Percentiles rank a stretch among this genome's conserved stretches.
phyloP scores from a whole-genome alignment of 2,888 invertebrate genomes.

The Morpho deidamia region DNA sequence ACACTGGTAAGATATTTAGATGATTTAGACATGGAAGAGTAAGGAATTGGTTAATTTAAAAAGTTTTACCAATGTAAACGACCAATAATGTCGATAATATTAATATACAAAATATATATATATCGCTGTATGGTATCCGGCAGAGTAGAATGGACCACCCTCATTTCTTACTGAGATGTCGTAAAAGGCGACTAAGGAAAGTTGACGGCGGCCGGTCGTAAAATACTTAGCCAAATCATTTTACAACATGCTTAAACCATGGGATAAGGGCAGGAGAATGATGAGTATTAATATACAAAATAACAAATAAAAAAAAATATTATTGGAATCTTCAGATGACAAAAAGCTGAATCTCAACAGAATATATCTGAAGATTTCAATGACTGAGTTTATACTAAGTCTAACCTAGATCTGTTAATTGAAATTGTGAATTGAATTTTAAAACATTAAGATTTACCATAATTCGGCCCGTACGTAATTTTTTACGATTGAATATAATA shows the following conservation, averaged over 20 bases:
- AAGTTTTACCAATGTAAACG: conserved; percentile 13
- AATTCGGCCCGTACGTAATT: conserved; percentile 25
- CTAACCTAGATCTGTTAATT: conserved; percentile 53
- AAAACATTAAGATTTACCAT: conserved; percentile 15
- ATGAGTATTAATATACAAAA: conserved; percentile 26
- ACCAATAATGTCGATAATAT: too few relatives aligned
- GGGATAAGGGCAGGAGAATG: too few relatives aligned
- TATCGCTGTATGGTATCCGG: too few relatives aligned
- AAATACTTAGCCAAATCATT: too few relatives aligned
- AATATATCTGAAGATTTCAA: conserved; percentile 70
- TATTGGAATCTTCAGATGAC: conserved; percentile 72
- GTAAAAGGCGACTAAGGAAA: too few relatives aligned
- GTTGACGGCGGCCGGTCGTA: too few relatives aligned
- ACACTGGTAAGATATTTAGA: neutral
- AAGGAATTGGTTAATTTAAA: conserved; percentile 17
- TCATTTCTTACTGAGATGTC: too few relatives aligned
- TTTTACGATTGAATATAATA: conserved; percentile 28
- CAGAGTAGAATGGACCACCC: too few relatives aligned
- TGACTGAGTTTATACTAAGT: conserved; percentile 58
- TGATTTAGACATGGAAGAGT: conserved; percentile 8
- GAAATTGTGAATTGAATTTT: conserved; percentile 1
- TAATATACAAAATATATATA: conserved; percentile 21
- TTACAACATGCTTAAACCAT: too few relatives aligned
- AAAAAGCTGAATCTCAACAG: conserved; percentile 65
- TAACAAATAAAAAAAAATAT: conserved; percentile 29